These are phyloP conservation scores for Molossus alvarezi DNA, from an alignment of 2,797 vertebrate genomes.

Conservation along the genomic window DNA sequence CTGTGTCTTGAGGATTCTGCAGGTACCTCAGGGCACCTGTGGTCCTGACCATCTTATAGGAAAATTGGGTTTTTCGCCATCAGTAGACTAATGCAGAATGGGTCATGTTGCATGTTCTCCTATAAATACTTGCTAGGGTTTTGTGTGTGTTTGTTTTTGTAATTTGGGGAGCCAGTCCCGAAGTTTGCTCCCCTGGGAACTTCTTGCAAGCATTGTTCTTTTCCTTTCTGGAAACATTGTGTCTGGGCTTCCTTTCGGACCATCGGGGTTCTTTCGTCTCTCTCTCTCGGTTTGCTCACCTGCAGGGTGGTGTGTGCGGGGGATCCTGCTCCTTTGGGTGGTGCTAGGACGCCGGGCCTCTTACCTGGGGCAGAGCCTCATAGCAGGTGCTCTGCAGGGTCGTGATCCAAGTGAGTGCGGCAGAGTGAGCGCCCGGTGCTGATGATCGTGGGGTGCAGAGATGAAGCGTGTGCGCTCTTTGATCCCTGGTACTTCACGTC, in stretches of 20 bases:
- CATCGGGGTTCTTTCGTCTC: accelerated
- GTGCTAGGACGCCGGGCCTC: accelerated
- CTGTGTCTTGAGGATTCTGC: not conserved
- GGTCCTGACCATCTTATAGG: not conserved
- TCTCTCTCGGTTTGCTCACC: not conserved
- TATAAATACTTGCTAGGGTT: not conserved
- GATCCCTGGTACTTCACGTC: no score
- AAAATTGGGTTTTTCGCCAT: not conserved
- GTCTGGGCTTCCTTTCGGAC: not conserved
- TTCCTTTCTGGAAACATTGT: not conserved
- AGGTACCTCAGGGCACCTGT: not conserved
- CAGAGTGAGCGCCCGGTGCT: not conserved
- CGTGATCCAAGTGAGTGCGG: accelerated
- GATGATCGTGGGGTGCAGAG: not conserved
- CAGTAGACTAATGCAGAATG: no score
- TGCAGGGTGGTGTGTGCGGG: not conserved
- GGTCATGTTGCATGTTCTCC: not conserved
- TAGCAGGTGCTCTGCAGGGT: no score
- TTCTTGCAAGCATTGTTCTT: not conserved
- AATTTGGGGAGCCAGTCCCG: not conserved
- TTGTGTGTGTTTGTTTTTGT: no score
- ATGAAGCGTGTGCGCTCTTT: not conserved
- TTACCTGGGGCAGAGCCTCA: not conserved
- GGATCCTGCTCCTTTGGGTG: accelerated
- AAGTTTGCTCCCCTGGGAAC: not conserved